Base-by-base conservation (phyloP, 2,113 vertebrate species). In the Hippocampus zosterae region DNA sequence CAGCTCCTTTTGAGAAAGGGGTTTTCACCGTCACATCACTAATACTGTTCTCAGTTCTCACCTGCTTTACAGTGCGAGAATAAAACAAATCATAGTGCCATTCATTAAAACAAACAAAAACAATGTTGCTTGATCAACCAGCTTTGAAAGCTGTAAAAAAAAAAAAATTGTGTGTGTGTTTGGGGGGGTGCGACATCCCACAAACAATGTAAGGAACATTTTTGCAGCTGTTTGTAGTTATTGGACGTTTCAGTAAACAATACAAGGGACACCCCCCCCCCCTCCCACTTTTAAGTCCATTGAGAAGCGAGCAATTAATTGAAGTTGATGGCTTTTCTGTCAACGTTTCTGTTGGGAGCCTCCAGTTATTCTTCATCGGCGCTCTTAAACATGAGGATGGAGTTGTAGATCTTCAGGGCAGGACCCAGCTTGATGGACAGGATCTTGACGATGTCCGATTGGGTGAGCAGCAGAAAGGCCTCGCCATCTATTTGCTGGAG, bases 391-490 rank as follows among this genome's bases (percentile, higher is more conserved):
- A 95, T 95, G 67, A 95, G 92, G 74, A 96, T 96, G 74, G 94
- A 93, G 16, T 95, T 96, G 87, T 94, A 96, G 76, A 97, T 96
- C 89, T 97, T 98, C 72, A 97, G 89, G 29, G 95, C 95, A 3
- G 95, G 96, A 12, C 95, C 96, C 64, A 96, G 90, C 78, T 98
- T 96, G 85, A 97, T 94, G 70, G 92, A 92, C 73, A 98, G 92
- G 68, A 98, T 96, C 91, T 96, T 96, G 56, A 96, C 92, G 0
- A 96, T 94, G 90, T 98, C 97, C 0, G 76, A 87, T 81, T 96
- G 95, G n/a, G 95, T 96, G 69, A 97, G 94, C 33, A 98, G 93
- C 65, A 98, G 92, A 84, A 98, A 97, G 56, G 95, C 93, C 83
- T 95, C 95, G 0, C 96, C 94, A 0, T 97, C 94, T 2, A 97